These are phyloP conservation scores for Gymnopithys bicolor DNA, from an alignment of 2,797 vertebrate species.

Conservation along the genomic window DNA sequence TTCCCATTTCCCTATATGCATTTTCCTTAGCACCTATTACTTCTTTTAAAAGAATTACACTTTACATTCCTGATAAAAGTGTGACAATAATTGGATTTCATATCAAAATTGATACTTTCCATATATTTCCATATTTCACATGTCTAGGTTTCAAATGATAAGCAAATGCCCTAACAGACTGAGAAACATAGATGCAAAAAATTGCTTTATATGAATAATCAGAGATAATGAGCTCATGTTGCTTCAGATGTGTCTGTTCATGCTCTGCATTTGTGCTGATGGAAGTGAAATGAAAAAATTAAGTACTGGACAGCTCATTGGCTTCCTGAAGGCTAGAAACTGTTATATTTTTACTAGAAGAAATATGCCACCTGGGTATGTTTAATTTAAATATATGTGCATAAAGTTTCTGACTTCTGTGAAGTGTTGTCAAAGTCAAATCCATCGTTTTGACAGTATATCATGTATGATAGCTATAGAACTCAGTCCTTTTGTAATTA, in stretches of 20 bases:
- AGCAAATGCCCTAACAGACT: neutral
- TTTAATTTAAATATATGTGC: neutral
- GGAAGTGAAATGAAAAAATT: neutral
- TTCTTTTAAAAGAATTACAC: neutral
- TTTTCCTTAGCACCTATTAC: rapidly evolving
- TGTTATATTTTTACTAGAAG: neutral
- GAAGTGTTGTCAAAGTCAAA: conserved; percentile 48
- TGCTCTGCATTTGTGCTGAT: neutral
- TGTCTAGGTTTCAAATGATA: neutral
- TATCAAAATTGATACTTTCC: neutral
- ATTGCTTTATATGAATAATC: neutral
- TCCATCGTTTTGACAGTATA: conserved; percentile 5
- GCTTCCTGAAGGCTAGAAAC: neutral
- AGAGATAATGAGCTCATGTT: neutral
- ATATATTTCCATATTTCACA: neutral
- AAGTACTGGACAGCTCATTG: neutral
- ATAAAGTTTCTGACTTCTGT: conserved; percentile 2
- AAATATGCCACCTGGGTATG: neutral
- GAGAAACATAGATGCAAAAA: neutral
- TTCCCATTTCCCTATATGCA: neutral
- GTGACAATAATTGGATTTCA: neutral
- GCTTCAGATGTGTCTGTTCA: neutral
- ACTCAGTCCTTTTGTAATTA: conserved; percentile 53
- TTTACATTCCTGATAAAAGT: neutral
- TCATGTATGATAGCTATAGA: conserved; percentile 24